Evolutionary conservation across 2,888 invertebrate species (phyloP), one percentile per base, ranked within the genome.

Genomic region (Microctonus aethiopoides): DNA sequence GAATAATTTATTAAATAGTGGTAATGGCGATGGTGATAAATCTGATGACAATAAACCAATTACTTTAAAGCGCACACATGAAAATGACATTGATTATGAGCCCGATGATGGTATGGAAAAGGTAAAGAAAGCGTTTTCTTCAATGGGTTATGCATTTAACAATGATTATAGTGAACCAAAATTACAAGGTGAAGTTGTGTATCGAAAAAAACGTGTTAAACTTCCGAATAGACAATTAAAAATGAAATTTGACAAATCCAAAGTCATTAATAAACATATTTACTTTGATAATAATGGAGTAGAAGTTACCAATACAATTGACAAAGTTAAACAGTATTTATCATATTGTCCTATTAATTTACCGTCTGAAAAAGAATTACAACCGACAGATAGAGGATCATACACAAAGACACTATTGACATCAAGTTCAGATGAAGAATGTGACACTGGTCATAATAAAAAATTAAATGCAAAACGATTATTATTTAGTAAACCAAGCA

Each of bases 201-300:
- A 91, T 80, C 89, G 90, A 68, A 92, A 92, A 83, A 89, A 89
- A 29, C 87, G 91, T 71, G 89, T 90, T 1, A 88, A 90, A 72
- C 84, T 88, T 52, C 90, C 90, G 77, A 91, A 90, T 81, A 86
- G 90, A 20, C 88, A 88, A 73, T 81, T 90, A 16, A 89, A 88
- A 79, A 88, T 92, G 73, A 83, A 83, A 76, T 72, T 81, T 13
- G 81, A 71, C 57, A 87, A 89, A 16, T 87, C 89, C 0, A 83
- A 88, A 41, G 83, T 87, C 65, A 86, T 84, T 63, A 86, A 89
- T 7, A 90, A 87, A 77, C 92, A 92, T 80, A 90, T 89, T 11
- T 90, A 90, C 76, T 92, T 91, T 77, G 92, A 92, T 80, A 92
- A 92, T 59, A 91, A 92, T 75, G 92, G 92, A 0, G 90, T 91